Evolutionary conservation across 2,113 vertebrate genomes (phyloP), one percentile per base, ranked within the genome.

Genomic region (Anser cygnoides): DNA sequence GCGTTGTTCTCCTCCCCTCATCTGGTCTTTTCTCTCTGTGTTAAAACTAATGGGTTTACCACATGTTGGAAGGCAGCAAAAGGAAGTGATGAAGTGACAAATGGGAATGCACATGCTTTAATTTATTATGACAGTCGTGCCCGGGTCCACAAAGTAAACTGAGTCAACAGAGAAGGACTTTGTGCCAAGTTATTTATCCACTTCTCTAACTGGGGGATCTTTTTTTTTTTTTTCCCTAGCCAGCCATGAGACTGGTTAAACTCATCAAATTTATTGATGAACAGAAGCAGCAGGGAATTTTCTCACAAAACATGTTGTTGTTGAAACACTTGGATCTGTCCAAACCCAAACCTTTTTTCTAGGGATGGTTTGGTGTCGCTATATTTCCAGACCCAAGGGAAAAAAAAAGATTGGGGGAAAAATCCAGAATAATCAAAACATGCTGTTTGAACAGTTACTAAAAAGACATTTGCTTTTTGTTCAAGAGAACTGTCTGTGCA

Each of bases 21-120:
- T 87, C 92, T 92, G 84, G 66, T 52, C 75, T 84, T 52, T 85
- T 74, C 87, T 84, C 50, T 77, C 87, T 44, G 31, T 43, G 66
- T 66, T 74, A 55, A 70, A 79, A 68, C 84, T 95, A 80, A 94
- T 94, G 75, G 70, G 28, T 96, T 96, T 92, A 90, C 93, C 96
- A 94, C 91, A 93, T 94, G 93, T 71, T 94, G 73, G 44, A 89
- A 82, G 29, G 87, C 63, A 95, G 67, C 76, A 63, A 91, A 82
- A 96, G 96, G 92, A 97, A 96, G 96, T 84, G 91, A 87, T 96
- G 92, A 97, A 96, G 93, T 96, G 96, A 97, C 92, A 96, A 97
- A 95, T 96, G 87, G 92, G 93, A 96, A 93, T 59, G 89, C 89
- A 93, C 93, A 87, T 91, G 92, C 93, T 93, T 93, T 96, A 96